These are phyloP conservation scores for Macrophya annulata DNA, from an alignment of 2,888 invertebrate genomes.

Conservation along the genomic window DNA sequence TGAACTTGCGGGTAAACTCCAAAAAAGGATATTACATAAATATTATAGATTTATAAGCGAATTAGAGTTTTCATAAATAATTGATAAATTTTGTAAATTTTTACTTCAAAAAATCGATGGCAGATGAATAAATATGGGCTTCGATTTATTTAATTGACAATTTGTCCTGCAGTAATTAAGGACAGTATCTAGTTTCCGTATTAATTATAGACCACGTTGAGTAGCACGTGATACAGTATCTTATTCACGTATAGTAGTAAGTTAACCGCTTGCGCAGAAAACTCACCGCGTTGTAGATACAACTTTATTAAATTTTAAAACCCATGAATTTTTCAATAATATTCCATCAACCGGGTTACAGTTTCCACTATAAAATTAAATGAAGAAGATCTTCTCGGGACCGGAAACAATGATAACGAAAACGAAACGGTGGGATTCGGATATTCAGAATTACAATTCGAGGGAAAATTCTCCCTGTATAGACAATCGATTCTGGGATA, in stretches of 20 bases:
- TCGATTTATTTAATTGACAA: not conserved
- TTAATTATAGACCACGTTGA: not conserved
- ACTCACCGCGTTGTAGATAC: not conserved
- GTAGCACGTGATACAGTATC: not conserved
- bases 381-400: not conserved
- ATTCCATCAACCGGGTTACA: conserved; percentile 21
- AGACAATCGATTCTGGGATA: conserved; percentile 34
- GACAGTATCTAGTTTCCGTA: not conserved
- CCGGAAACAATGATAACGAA: conserved; percentile 33
- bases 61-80: not conserved
- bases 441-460: conserved; percentile 45
- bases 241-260: not conserved
- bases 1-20: not conserved
- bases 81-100: not conserved
- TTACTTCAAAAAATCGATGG: not conserved
- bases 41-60: not conserved
- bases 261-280: not conserved
- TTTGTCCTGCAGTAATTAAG: not conserved
- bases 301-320: not conserved
- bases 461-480: conserved; percentile 47
- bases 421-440: conserved; percentile 21
- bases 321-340: conserved; percentile 1
- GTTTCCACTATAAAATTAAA: conserved; percentile 6
- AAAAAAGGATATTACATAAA: not conserved
- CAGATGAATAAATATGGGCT: not conserved